Percentiles rank a stretch among this genome's conserved stretches.
Conservation (phyloP, 2,888 invertebrate species). For the Polia nebulosa region DNA sequence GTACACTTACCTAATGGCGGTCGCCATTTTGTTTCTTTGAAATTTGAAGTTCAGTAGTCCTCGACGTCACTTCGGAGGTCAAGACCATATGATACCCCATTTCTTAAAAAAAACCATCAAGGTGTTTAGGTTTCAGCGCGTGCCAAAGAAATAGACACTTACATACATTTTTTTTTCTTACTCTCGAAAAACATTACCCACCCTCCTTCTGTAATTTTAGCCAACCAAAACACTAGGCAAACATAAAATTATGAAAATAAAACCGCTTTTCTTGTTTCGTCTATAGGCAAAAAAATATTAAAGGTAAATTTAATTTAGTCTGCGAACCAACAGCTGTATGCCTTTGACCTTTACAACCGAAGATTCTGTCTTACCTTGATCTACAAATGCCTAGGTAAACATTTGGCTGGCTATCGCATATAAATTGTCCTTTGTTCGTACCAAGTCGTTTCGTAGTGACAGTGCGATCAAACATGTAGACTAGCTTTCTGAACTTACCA, state of each 20-base stretch:
- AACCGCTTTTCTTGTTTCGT: background rate
- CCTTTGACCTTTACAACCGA: constrained; percentile 34
- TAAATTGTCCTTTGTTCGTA: background rate
- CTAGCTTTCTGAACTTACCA: constrained; percentile 36
- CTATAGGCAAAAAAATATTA: background rate
- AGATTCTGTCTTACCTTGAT: constrained; percentile 9
- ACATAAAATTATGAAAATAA: background rate
- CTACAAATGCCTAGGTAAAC: constrained; percentile 28
- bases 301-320: constrained; percentile 17
- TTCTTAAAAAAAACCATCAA: no score
- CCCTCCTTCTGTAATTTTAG: no score
- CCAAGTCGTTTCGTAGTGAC: constrained; percentile 21
- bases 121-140: no score
- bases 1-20: no score
- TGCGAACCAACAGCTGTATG: constrained; percentile 40
- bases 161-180: no score
- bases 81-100: no score
- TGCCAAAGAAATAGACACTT: no score
- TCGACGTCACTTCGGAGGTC: no score
- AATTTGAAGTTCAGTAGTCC: no score
- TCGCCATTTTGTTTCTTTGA: no score
- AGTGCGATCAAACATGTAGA: constrained; percentile 13
- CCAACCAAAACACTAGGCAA: no score
- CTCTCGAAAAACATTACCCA: no score
- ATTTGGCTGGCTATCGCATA: constrained; percentile 26